A percentile compares a stretch with the other conserved stretches of the same genome.
Conservation (phyloP, 2,797 vertebrate species). For the Crocidura indochinensis region DNA sequence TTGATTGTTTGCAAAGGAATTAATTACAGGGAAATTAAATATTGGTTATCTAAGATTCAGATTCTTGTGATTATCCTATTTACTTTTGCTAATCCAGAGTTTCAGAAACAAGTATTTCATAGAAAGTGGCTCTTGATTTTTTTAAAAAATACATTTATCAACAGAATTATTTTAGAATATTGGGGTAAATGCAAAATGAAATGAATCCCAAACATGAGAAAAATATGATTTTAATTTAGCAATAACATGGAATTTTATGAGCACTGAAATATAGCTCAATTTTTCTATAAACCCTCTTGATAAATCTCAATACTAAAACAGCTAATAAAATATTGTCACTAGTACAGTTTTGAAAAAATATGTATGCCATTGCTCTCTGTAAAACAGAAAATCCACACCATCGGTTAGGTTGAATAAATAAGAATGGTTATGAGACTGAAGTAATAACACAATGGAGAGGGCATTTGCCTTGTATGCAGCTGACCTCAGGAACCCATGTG, state of each 20-base stretch:
- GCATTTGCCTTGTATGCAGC: too few species aligned
- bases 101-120: neutral
- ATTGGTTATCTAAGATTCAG: neutral
- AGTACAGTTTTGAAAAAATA: neutral
- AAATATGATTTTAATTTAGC: slow-evolving; percentile 26
- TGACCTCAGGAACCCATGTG: too few species aligned
- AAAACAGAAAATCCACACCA: neutral
- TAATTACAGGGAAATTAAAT: neutral
- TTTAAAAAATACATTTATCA: neutral
- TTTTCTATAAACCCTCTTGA: neutral
- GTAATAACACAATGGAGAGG: too few species aligned
- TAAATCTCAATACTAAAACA: neutral
- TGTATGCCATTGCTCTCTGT: neutral
- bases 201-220: neutral
- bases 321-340: neutral
- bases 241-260: neutral
- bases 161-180: slow-evolving; percentile 38
- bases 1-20: neutral
- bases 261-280: neutral
- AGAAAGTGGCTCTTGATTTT: neutral
- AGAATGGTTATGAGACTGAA: neutral
- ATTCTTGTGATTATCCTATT: neutral
- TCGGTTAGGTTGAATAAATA: neutral
- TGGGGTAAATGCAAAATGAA: slow-evolving; percentile 24
- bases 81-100: neutral